These are phyloP conservation scores for Whitmania pigra DNA, from an alignment of 1,140 invertebrate species.

Conservation along the genomic window DNA sequence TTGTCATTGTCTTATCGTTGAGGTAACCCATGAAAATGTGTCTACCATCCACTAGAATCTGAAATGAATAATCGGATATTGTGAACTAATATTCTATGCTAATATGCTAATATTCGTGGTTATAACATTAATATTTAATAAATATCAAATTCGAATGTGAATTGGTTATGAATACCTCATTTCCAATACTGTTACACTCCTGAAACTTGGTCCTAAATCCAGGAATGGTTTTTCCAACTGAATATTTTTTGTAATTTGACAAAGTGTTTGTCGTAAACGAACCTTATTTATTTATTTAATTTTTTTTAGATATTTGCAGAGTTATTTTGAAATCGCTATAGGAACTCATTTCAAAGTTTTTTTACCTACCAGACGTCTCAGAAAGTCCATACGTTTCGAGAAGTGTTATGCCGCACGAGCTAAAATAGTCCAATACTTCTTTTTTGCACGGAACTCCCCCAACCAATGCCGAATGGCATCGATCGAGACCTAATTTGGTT, in stretches of 20 bases:
- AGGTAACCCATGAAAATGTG: conserved; percentile 81
- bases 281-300: too few relatives aligned
- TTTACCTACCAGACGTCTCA: conserved; percentile 53
- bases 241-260: too few relatives aligned
- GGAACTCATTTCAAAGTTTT: too few relatives aligned
- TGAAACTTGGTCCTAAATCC: too few relatives aligned
- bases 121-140: too few relatives aligned
- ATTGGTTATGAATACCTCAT: background rate
- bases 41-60: conserved; percentile 60
- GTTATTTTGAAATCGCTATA: too few relatives aligned
- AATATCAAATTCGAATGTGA: background rate
- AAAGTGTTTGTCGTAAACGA: too few relatives aligned
- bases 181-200: background rate
- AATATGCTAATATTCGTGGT: too few relatives aligned
- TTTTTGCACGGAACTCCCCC: conserved; percentile 64
- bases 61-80: conserved; percentile 1
- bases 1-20: conserved; percentile 60
- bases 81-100: too few relatives aligned
- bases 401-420: conserved; percentile 64
- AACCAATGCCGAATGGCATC: conserved; percentile 52
- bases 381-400: conserved; percentile 52
- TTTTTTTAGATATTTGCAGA: too few relatives aligned
- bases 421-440: conserved; percentile 67
- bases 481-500: conserved; percentile 56
- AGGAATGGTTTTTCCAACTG: too few relatives aligned